phyloP scores from a whole-genome alignment of 2,888 invertebrate species.

The Daptonema setosum region DNA sequence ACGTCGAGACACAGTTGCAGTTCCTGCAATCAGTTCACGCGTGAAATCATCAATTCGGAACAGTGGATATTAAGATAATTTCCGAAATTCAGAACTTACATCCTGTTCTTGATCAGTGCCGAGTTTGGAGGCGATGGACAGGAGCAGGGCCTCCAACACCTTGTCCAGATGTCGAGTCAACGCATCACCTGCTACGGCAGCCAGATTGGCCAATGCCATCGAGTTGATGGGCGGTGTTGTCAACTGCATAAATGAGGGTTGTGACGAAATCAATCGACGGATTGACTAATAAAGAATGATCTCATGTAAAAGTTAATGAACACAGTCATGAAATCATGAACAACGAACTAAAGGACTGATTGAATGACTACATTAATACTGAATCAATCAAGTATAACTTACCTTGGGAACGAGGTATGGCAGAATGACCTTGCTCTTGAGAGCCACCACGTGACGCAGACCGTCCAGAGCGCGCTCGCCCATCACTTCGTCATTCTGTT shows the following conservation, averaged over 20 bases:
- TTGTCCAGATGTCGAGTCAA: constrained; percentile 67
- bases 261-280: background rate
- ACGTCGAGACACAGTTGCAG: constrained; percentile 76
- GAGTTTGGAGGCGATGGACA: constrained; percentile 41
- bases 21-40: constrained; percentile 34
- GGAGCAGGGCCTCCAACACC: constrained; percentile 69
- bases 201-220: constrained; percentile 61
- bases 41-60: background rate
- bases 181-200: constrained; percentile 73
- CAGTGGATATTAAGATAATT: background rate
- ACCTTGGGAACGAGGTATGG: constrained; percentile 71
- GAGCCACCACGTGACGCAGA: constrained; percentile 81
- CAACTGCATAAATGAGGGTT: background rate
- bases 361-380: background rate
- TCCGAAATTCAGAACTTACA: constrained; percentile 9
- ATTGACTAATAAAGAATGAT: too few relatives aligned
- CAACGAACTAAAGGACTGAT: background rate
- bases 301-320: too few relatives aligned
- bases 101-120: constrained; percentile 11
- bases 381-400: background rate
- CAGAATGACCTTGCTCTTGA: constrained; percentile 70
- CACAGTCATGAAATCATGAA: background rate
- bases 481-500: constrained; percentile 47
- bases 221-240: constrained; percentile 23
- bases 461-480: constrained; percentile 85